A percentile compares a stretch with the other conserved stretches of the same genome.
These are phyloP conservation scores for Chloromyia formosa DNA, from an alignment of 2,888 invertebrate genomes.

Conservation along the genomic window DNA sequence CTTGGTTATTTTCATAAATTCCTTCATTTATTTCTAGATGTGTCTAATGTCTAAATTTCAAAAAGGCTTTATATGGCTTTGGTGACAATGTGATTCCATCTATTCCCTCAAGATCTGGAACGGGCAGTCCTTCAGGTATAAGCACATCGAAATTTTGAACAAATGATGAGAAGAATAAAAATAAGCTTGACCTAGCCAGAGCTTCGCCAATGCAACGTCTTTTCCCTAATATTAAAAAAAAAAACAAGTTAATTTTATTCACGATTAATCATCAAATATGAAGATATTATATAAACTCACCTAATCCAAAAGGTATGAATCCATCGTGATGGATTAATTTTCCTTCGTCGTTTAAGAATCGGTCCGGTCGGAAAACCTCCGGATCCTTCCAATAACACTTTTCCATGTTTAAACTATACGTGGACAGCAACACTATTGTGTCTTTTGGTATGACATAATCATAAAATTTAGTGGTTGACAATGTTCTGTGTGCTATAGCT, in stretches of 20 bases:
- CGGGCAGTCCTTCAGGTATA: constrained; percentile 53
- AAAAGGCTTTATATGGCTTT: constrained; percentile 55
- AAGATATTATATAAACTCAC: constrained; percentile 61
- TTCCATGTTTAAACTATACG: constrained; percentile 68
- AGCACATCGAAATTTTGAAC: constrained; percentile 67
- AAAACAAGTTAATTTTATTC: too few species aligned
- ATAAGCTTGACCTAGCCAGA: constrained; percentile 70
- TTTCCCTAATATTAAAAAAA: constrained; percentile 49
- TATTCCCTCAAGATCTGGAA: constrained; percentile 55
- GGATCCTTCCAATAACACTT: constrained; percentile 68
- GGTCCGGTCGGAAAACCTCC: constrained; percentile 69
- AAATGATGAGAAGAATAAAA: constrained; percentile 69
- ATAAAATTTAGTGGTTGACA: constrained; percentile 61
- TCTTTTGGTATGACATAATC: constrained; percentile 66
- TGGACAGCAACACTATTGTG: constrained; percentile 67
- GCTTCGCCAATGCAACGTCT: constrained; percentile 72
- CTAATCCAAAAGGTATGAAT: constrained; percentile 73
- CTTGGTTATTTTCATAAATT: too few species aligned
- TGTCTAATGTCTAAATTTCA: constrained; percentile 46
- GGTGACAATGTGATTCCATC: constrained; percentile 61
- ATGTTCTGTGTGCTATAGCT: constrained; percentile 57
- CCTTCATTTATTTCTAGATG: too few species aligned
- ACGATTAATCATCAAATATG: constrained; percentile 5
- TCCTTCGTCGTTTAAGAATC: constrained; percentile 70
- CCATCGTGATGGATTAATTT: constrained; percentile 67